These are phyloP conservation scores for Lota lota DNA, from an alignment of 2,113 vertebrate species.

Conservation along the genomic window DNA sequence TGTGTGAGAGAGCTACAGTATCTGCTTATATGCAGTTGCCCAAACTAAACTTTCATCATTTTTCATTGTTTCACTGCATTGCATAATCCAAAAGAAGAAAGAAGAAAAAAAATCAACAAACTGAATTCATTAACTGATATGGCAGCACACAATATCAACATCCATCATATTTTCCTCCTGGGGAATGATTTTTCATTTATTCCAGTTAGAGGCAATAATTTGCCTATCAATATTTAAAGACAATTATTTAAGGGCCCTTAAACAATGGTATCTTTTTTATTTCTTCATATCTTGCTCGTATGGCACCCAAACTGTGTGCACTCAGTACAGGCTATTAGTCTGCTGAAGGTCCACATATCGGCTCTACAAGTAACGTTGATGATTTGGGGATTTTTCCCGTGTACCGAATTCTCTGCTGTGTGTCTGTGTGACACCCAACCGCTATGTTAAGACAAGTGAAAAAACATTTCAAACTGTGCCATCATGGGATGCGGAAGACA, in stretches of 20 bases:
- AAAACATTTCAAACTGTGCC: constrained; percentile 60
- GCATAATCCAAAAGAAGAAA: constrained; percentile 14
- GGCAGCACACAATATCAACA: neutral
- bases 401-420: constrained; percentile 41
- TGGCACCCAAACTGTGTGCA: neutral
- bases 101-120: constrained; percentile 14
- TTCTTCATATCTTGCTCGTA: neutral
- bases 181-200: neutral
- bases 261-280: too few relatives aligned
- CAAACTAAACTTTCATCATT: constrained; percentile 13
- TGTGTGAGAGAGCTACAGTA: neutral
- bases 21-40: neutral
- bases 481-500: constrained; percentile 66
- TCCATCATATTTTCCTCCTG: neutral
- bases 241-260: too few relatives aligned
- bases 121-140: constrained; percentile 5
- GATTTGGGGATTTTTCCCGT: neutral
- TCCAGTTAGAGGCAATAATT: neutral
- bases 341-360: neutral
- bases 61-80: constrained; percentile 32
- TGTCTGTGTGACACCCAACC: constrained; percentile 68
- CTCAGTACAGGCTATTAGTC: too few relatives aligned
- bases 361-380: neutral
- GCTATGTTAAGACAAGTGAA: constrained; percentile 40
- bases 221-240: too few relatives aligned